Percentiles rank a stretch among this genome's conserved stretches.
These are phyloP conservation scores for Graptemys geographica DNA, from an alignment of 2,797 vertebrate genomes.

Conservation along the genomic window DNA sequence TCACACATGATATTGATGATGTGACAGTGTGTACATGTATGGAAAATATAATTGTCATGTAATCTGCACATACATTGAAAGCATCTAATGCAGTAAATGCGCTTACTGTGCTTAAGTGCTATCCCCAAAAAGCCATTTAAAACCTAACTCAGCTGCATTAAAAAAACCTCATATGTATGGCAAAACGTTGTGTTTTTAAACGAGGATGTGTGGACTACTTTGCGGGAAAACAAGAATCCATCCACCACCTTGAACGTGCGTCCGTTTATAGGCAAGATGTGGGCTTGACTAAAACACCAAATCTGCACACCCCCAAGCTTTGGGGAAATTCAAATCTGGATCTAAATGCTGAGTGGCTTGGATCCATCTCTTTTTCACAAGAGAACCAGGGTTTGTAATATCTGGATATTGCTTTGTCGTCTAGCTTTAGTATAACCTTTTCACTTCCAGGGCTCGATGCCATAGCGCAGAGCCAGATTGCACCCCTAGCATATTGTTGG, in stretches of 20 bases:
- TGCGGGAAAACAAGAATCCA: not conserved
- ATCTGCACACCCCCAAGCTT: not conserved
- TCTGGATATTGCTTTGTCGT: not conserved
- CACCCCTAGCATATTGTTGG: too few species aligned
- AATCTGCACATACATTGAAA: slow-evolving; percentile 42
- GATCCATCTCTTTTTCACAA: not conserved
- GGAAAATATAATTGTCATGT: not conserved
- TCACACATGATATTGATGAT: not conserved
- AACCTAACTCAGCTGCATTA: slow-evolving; percentile 10
- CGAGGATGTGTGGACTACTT: slow-evolving; percentile 14
- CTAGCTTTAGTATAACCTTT: not conserved
- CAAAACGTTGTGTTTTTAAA: not conserved
- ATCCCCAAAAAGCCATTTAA: slow-evolving; percentile 33
- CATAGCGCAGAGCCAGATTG: not conserved
- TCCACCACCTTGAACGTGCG: too few species aligned
- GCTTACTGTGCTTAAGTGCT: not conserved
- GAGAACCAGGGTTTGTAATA: not conserved
- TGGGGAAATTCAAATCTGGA: not conserved
- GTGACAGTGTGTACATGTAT: not conserved
- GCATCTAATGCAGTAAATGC: not conserved
- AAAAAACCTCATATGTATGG: not conserved
- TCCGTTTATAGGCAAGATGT: not conserved
- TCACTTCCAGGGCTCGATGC: not conserved
- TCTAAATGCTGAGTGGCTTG: not conserved
- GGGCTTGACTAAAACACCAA: not conserved